Evolutionary conservation across 2,797 vertebrate genomes (phyloP), one percentile per base, ranked within the genome.

Genomic region (Eulemur rubriventer): DNA sequence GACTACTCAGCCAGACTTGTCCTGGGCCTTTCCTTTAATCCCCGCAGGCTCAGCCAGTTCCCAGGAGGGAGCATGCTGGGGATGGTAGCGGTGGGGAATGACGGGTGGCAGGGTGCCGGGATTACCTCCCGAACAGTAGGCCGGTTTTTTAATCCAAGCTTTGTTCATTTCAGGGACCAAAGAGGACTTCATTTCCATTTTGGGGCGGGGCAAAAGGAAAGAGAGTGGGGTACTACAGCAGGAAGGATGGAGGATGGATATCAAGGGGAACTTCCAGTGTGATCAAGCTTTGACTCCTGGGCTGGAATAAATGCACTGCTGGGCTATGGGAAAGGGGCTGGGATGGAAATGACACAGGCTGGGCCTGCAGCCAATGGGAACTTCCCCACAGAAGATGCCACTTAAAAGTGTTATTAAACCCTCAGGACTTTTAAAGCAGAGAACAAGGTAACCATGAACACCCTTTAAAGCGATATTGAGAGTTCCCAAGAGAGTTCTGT

Each of bases 401-500:
- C 94, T 97, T 97, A 95, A 90, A 94, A 94, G 80, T 95, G 81
- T 97, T 97, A 97, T 94, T 96, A 94, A 93, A 76, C 85, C 95
- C 95, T 95, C 78, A 96, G 90, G 92, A 97, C 94, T 94, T 94
- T 96, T 95, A 96, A 96, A 96, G 81, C 7, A 12, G 72, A 90
- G 79, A 87, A 75, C 76, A 87, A 94, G 88, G 90, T 88, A 83
- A 97, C 63, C 78, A 87, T 92, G 92, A 94, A 95, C 65, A 97
- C 81, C 55, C 72, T 94, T 96, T 97, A 95, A 97, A 96, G 80
- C 2, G 38, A 91, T 89, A 95, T 79, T 91, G 78, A 94, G 72
- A 84, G 35, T 80, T 89, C 85, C 38, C 70, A 78, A 94, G 82
- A 35, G 92, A 95, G 35, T n/a, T 87, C 50, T 82, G 69, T 75